These are phyloP conservation scores for Zelleria hepariella DNA, from an alignment of 2,888 invertebrate species.

Conservation along the genomic window DNA sequence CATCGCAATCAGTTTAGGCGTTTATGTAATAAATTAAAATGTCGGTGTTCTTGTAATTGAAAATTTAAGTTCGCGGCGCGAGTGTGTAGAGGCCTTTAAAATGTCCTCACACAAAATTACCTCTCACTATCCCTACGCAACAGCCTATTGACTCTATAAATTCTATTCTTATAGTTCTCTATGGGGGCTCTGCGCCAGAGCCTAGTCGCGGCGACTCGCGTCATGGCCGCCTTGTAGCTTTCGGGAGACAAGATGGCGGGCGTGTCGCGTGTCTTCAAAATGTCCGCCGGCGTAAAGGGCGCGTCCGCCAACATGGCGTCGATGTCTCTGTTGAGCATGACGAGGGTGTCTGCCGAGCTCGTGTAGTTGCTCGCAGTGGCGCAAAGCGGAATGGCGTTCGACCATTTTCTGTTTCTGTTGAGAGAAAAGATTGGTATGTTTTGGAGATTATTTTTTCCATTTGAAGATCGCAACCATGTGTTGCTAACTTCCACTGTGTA, in stretches of 20 bases:
- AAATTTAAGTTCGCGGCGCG: too few species aligned
- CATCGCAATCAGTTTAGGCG: too few species aligned
- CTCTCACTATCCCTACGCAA: conserved; percentile 53
- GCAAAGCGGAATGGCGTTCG: conserved; percentile 86
- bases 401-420: conserved; percentile 86
- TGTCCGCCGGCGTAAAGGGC: conserved; percentile 33
- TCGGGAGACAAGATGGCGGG: conserved; percentile 59
- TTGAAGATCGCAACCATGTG: too few species aligned
- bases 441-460: too few species aligned
- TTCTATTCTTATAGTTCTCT: conserved; percentile 55
- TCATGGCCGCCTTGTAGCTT: conserved; percentile 57
- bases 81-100: neutral
- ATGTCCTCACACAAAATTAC: conserved; percentile 36
- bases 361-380: conserved; percentile 54
- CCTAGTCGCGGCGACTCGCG: conserved; percentile 46
- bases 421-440: neutral
- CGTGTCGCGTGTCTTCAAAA: conserved; percentile 50
- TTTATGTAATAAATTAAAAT: too few species aligned
- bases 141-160: conserved; percentile 51
- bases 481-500: too few species aligned
- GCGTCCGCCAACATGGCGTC: conserved; percentile 62
- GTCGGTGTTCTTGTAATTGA: too few species aligned
- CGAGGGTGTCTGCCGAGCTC: conserved; percentile 40
- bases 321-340: conserved; percentile 55
- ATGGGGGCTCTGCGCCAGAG: conserved; percentile 46